phyloP scores from a whole-genome alignment of 2,888 invertebrate genomes.

The Pseudococcus jackbeardsleyi region DNA sequence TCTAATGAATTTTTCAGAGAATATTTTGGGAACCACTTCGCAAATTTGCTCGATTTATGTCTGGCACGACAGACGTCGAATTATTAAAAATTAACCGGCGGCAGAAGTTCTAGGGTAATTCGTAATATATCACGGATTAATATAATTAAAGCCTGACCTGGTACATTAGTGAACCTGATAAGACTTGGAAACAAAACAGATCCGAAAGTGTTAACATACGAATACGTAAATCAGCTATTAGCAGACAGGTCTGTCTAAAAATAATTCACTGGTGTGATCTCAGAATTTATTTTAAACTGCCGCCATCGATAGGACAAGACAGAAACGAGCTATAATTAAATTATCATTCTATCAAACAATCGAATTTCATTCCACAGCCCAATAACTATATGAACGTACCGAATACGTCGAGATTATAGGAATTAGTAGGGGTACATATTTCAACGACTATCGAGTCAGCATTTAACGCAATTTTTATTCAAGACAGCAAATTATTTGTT shows the following conservation, averaged over 20 bases:
- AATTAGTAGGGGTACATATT: not conserved
- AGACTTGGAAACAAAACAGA: slow-evolving; percentile 49
- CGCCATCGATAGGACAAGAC: slow-evolving; percentile 20
- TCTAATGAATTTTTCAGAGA: not conserved
- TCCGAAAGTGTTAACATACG: slow-evolving; percentile 31
- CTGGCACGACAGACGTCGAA: not conserved
- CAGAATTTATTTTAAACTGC: slow-evolving; percentile 40
- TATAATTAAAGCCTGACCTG: slow-evolving; percentile 23
- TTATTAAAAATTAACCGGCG: not conserved
- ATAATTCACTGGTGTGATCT: slow-evolving; percentile 41
- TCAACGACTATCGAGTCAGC: not conserved
- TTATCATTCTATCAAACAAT: slow-evolving; percentile 23
- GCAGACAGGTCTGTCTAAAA: slow-evolving; percentile 41
- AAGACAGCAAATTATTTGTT: slow-evolving; percentile 39
- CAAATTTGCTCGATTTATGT: slow-evolving; percentile 2
- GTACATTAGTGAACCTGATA: slow-evolving; percentile 35
- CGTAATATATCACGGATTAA: not conserved
- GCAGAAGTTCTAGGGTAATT: not conserved
- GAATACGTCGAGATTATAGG: not conserved
- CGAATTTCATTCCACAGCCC: not conserved
- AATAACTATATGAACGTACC: not conserved
- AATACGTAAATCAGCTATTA: slow-evolving; percentile 47
- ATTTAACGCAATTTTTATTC: not conserved
- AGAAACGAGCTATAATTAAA: slow-evolving; percentile 32
- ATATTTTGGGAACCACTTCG: not conserved